Evolutionary conservation across 2,888 invertebrate species (phyloP).

Genomic region (Frankliniella intonsa): DNA sequence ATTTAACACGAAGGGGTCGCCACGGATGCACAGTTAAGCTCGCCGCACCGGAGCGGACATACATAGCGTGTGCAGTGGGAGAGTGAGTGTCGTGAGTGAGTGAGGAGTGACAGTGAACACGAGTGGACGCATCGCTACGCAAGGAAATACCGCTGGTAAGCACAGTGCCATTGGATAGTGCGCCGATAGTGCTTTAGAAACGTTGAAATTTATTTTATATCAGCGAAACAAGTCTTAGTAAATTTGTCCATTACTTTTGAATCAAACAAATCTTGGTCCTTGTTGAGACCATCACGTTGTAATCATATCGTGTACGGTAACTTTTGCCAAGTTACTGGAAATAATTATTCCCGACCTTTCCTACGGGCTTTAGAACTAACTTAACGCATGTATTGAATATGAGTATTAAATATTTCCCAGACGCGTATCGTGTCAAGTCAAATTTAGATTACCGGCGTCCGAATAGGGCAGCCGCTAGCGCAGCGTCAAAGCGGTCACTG

Average conservation of each 20-base stretch:
- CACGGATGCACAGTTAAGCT: slow-evolving; percentile 16
- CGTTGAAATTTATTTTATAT: not conserved
- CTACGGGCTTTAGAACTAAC: too few relatives aligned
- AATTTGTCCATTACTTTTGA: not conserved
- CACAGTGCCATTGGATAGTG: not conserved
- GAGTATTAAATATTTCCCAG: too few relatives aligned
- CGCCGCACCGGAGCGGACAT: not conserved
- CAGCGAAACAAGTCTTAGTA: not conserved
- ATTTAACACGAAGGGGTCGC: slow-evolving; percentile 7
- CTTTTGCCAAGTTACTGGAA: too few relatives aligned
- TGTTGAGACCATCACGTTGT: too few relatives aligned
- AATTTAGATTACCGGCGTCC: too few relatives aligned
- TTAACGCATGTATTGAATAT: too few relatives aligned
- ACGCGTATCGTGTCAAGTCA: too few relatives aligned
- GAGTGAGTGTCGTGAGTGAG: not conserved
- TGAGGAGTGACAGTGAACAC: not conserved
- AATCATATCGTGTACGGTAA: not conserved
- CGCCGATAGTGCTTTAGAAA: too few relatives aligned
- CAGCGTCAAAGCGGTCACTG: not conserved
- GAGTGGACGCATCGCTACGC: not conserved
- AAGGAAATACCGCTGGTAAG: not conserved
- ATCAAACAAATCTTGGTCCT: not conserved
- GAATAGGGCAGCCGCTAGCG: not conserved
- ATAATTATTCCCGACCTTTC: too few relatives aligned
- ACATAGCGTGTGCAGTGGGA: not conserved